These are phyloP conservation scores for Aleiodes leptofemur DNA, from an alignment of 2,888 invertebrate species.

Conservation along the genomic window DNA sequence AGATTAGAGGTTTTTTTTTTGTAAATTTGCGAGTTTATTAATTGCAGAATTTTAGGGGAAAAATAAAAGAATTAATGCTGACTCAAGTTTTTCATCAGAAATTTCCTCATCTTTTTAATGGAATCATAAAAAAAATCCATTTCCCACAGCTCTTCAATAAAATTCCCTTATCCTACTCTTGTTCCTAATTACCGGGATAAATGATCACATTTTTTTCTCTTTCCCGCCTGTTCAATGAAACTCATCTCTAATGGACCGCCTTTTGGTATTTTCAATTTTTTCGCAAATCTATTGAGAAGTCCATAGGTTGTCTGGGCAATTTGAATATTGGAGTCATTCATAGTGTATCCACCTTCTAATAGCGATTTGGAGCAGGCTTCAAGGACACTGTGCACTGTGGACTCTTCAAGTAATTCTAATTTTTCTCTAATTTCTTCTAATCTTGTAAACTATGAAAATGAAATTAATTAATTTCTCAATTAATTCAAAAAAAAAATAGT, in stretches of 20 bases:
- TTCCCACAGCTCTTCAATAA: not conserved
- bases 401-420: conserved; percentile 76
- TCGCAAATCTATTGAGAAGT: conserved; percentile 62
- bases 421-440: conserved; percentile 74
- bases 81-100: too few relatives aligned
- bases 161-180: too few relatives aligned
- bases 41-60: too few relatives aligned
- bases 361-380: conserved; percentile 87
- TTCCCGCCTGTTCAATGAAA: conserved; percentile 91
- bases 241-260: conserved; percentile 81
- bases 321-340: conserved; percentile 81
- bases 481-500: not conserved
- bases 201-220: conserved; percentile 87
- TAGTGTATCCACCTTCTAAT: conserved; percentile 85
- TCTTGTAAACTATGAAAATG: conserved; percentile 71
- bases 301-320: conserved; percentile 68
- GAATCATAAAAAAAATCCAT: conserved; percentile 17
- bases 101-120: too few relatives aligned
- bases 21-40: too few relatives aligned
- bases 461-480: conserved; percentile 19
- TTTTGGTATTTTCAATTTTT: conserved; percentile 63
- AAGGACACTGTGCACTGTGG: conserved; percentile 79
- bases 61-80: too few relatives aligned
- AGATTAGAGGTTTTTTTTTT: too few relatives aligned
- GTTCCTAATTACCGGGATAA: conserved; percentile 81